Evolutionary conservation across 2,888 invertebrate species (phyloP).

Genomic region (Pollenia angustigena): DNA sequence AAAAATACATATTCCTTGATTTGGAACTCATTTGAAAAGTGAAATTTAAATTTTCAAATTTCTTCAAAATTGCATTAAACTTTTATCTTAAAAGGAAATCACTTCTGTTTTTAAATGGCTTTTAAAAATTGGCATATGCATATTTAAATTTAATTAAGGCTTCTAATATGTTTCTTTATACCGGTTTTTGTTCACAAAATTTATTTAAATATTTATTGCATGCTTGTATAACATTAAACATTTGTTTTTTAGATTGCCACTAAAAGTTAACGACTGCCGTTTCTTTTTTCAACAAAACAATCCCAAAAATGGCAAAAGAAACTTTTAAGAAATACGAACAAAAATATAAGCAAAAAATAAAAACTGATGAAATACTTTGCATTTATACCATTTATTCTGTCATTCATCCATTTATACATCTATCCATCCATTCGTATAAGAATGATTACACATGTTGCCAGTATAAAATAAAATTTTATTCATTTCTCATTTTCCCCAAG

Average conservation of each 20-base stretch:
- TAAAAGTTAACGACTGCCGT: slow-evolving; percentile 69
- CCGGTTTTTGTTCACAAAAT: slow-evolving; percentile 1
- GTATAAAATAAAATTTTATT: slow-evolving; percentile 83
- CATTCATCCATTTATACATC: slow-evolving; percentile 19
- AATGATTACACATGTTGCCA: slow-evolving; percentile 81
- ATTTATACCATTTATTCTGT: slow-evolving; percentile 44
- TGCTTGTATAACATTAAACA: slow-evolving; percentile 61
- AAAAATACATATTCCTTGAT: no score
- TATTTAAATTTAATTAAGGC: slow-evolving; percentile 43
- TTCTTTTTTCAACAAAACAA: slow-evolving; percentile 32
- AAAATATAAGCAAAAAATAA: background rate
- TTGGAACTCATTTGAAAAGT: no score
- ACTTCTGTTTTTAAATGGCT: no score
- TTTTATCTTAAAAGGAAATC: no score
- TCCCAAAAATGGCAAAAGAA: slow-evolving; percentile 43
- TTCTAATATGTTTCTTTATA: background rate
- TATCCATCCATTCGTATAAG: slow-evolving; percentile 58
- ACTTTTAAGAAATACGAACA: slow-evolving; percentile 8
- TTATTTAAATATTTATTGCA: slow-evolving; percentile 60
- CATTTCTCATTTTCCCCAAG: slow-evolving; percentile 76
- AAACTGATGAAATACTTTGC: slow-evolving; percentile 64
- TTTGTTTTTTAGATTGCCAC: slow-evolving; percentile 67
- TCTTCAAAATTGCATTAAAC: no score
- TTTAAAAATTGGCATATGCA: no score
- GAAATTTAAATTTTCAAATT: no score